Percentiles rank a stretch among this genome's conserved stretches.
These are phyloP conservation scores for Porites evermanni DNA, from an alignment of 92 coral and sea anemone genomes.

Conservation along the genomic window DNA sequence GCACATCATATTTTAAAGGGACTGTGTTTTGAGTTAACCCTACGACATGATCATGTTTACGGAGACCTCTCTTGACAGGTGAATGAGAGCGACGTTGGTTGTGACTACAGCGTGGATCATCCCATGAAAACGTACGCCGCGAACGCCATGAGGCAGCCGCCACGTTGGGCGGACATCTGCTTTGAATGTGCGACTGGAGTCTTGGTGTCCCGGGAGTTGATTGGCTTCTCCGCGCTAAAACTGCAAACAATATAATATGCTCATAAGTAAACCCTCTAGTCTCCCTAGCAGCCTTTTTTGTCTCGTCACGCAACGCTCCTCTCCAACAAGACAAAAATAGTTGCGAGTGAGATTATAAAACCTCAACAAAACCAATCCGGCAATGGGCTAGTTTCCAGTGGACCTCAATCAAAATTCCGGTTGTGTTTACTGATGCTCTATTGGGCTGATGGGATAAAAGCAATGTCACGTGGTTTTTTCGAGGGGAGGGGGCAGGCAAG, in stretches of 20 bases:
- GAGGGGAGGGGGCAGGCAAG: too few species aligned
- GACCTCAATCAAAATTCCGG: too few species aligned
- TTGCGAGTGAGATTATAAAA: too few species aligned
- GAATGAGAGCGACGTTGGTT: not conserved
- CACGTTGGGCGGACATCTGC: not conserved
- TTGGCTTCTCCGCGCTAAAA: constrained; percentile 37
- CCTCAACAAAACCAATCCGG: too few species aligned
- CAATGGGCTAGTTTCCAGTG: too few species aligned
- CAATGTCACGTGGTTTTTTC: too few species aligned
- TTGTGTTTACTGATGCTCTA: too few species aligned
- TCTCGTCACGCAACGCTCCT: too few species aligned
- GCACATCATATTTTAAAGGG: not conserved
- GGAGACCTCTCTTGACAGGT: not conserved
- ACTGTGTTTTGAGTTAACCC: not conserved
- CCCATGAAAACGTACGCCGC: constrained; percentile 31
- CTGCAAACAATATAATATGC: not conserved
- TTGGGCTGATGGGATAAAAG: too few species aligned
- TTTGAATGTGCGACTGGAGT: constrained; percentile 2
- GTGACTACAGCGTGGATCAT: not conserved
- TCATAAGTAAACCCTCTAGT: not conserved
- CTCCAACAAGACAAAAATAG: too few species aligned
- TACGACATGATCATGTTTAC: not conserved
- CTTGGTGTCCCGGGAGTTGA: constrained; percentile 30
- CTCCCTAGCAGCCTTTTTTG: not conserved
- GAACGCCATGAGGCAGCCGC: constrained; percentile 24